Evolutionary conservation across 2,797 vertebrate species (phyloP).

Genomic region (Gallinago nigripennis): DNA sequence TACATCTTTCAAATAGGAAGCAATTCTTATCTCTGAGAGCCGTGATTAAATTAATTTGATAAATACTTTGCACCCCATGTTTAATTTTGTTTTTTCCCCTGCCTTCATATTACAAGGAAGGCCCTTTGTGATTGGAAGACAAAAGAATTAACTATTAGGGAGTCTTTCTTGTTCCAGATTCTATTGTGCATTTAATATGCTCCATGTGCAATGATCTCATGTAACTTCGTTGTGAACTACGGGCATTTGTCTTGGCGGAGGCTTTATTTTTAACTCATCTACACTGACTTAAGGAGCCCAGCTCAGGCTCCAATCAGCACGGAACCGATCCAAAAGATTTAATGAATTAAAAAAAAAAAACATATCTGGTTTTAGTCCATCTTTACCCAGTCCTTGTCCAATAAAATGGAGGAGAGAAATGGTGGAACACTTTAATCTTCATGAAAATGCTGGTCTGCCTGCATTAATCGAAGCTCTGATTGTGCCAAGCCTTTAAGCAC

Average conservation of each 20-base stretch:
- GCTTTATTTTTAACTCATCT: not conserved
- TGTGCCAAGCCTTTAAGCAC: constrained; percentile 58
- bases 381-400: not conserved
- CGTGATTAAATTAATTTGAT: not conserved
- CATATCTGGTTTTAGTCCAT: not conserved
- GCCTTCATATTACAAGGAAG: not conserved
- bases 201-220: not conserved
- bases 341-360: not conserved
- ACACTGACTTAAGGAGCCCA: not conserved
- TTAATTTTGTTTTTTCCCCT: not conserved
- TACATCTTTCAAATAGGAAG: not conserved
- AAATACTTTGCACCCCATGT: not conserved
- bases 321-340: not conserved
- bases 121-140: not conserved
- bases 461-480: constrained; percentile 21
- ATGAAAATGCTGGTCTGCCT: constrained; percentile 10
- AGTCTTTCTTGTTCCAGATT: not conserved
- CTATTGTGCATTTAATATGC: not conserved
- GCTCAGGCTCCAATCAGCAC: not conserved
- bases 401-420: constrained; percentile 19
- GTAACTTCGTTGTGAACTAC: constrained; percentile 19
- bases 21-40: not conserved
- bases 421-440: constrained; percentile 19
- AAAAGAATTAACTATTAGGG: not conserved
- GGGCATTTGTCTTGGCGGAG: not conserved